Evolutionary conservation across 2,113 vertebrate genomes (phyloP), one percentile per base, ranked within the genome.

Genomic region (Archocentrus centrarchus): DNA sequence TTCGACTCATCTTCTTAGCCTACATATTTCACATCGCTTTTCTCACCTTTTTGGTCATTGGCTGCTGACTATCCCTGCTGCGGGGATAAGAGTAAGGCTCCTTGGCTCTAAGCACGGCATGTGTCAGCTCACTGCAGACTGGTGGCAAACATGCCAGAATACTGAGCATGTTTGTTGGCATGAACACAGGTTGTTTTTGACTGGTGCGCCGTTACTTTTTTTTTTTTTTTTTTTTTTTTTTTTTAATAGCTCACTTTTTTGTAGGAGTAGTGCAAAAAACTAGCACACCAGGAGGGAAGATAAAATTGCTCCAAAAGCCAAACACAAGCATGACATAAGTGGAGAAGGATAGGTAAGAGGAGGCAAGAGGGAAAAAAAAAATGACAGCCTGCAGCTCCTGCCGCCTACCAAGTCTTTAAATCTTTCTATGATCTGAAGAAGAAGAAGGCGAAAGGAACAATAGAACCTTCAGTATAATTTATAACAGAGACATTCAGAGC

Each of bases 361-460:
- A 85, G 61, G 85, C 57, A 85, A 75, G 44, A 2, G 53, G 30
- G 79, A 82, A 59, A 88, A 91, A 83, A 2, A 70, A 50, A 80
- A 82, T 79, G 86, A 92, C 87, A 92, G 86, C 92, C 90, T 3
- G 76, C 82, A 93, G 92, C 86, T 90, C 63, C 80, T 41, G 55
- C 84, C 85, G 64, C 89, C 91, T 90, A 90, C 91, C 77, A 35
- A 30, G 61, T 86, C 88, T 90, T 87, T 89, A 92, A 91, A 93
- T 92, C 87, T 82, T 37, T 83, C 92, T 76, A 37, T 90, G 91
- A 95, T 95, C 93, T 92, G 83, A 93, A 66, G 85, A 89, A 84
- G 79, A 81, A 90, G 84, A 78, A 77, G 86, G 81, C 59, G 81
- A 82, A 82, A 77, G 84, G 37, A 92, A 91, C 87, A 91, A 93